These are phyloP conservation scores for Daboia siamensis DNA, from an alignment of 2,113 vertebrate genomes.

Conservation along the genomic window DNA sequence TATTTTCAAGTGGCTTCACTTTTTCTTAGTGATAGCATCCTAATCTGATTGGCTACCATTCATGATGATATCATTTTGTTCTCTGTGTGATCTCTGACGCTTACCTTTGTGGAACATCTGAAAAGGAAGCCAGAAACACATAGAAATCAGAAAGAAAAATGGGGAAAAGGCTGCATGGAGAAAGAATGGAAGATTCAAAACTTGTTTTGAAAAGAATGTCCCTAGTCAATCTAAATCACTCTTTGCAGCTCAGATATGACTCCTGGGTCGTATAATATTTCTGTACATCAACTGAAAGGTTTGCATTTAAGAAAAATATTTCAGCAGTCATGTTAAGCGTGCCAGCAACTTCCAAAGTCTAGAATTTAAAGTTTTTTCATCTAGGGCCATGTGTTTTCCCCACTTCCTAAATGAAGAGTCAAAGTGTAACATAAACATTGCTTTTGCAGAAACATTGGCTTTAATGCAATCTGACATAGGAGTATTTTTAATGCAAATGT, in stretches of 20 bases:
- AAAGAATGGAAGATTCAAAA: background rate
- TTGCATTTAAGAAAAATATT: background rate
- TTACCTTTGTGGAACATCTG: background rate
- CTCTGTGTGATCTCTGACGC: background rate
- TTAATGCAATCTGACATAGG: background rate
- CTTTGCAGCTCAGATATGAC: background rate
- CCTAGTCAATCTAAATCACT: background rate
- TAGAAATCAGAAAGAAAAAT: background rate
- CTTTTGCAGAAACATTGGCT: background rate
- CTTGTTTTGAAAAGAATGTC: background rate
- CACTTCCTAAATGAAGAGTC: background rate
- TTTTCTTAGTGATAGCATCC: background rate
- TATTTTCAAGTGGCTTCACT: background rate
- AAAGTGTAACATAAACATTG: background rate
- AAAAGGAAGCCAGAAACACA: background rate
- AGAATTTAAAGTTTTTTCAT: background rate
- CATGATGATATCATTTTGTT: background rate
- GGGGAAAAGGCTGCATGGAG: background rate
- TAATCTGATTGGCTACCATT: background rate
- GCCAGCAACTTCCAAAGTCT: background rate
- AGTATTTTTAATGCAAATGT: background rate
- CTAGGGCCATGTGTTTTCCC: background rate
- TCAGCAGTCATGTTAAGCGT: background rate
- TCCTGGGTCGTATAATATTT: slow-evolving; percentile 7
- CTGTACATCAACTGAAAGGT: background rate